Conservation (phyloP, 2,113 vertebrate species). For the Dermatemys mawii region DNA sequence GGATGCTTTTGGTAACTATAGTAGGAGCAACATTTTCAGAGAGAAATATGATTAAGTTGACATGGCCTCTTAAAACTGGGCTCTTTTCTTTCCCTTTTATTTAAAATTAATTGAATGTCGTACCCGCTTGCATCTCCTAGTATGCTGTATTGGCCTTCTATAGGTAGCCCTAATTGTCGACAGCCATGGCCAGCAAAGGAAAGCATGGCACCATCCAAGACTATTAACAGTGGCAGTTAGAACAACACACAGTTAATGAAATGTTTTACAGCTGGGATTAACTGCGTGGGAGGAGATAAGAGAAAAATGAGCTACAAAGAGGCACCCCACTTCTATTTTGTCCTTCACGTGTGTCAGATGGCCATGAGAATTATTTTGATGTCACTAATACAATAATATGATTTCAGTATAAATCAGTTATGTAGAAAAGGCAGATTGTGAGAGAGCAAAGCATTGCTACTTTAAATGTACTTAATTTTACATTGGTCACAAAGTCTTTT, state of each 20-base stretch:
- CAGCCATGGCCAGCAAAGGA: not conserved
- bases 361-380: not conserved
- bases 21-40: not conserved
- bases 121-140: not conserved
- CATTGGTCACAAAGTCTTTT: not conserved
- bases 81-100: not conserved
- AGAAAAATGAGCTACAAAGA: not conserved
- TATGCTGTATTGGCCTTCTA: not conserved
- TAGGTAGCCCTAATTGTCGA: not conserved
- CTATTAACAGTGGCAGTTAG: not conserved
- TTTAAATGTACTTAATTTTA: not conserved
- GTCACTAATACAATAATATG: not conserved
- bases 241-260: not conserved
- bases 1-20: not conserved
- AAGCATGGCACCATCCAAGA: not conserved
- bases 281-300: not conserved
- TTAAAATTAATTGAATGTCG: not conserved
- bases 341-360: not conserved
- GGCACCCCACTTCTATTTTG: not conserved
- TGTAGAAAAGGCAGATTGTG: not conserved
- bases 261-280: not conserved
- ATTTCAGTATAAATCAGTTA: slow-evolving; percentile 15
- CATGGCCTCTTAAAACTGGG: not conserved
- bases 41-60: not conserved
- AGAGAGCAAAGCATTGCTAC: slow-evolving; percentile 4